These are phyloP conservation scores for Clostera curtula DNA, from an alignment of 2,888 invertebrate genomes.

Conservation along the genomic window DNA sequence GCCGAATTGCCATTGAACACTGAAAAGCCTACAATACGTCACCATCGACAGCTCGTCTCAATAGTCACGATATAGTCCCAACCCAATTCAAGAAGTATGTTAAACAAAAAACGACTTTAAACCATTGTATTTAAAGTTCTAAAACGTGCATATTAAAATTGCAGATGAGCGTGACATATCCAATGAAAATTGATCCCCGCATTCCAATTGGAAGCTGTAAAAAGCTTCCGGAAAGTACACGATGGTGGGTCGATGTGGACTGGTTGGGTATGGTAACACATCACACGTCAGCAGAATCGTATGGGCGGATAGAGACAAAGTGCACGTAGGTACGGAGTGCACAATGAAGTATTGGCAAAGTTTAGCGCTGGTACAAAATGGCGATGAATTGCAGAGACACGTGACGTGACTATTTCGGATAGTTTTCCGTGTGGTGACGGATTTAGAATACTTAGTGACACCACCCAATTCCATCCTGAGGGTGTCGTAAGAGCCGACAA, in stretches of 20 bases:
- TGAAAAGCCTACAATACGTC: constrained; percentile 67
- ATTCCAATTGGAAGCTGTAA: constrained; percentile 9
- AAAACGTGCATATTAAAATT: constrained; percentile 20
- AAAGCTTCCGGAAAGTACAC: constrained; percentile 9
- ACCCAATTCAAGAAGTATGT: background rate
- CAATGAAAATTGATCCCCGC: constrained; percentile 33
- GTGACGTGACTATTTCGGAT: too few relatives aligned
- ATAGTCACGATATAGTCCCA: constrained; percentile 54
- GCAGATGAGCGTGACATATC: constrained; percentile 26
- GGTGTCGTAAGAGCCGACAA: too few relatives aligned
- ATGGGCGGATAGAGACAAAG: constrained; percentile 53
- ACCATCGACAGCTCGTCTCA: constrained; percentile 61
- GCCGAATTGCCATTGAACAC: constrained; percentile 43
- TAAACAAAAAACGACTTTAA: constrained; percentile 27
- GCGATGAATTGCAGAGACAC: too few relatives aligned
- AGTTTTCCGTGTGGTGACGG: too few relatives aligned
- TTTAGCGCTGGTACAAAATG: too few relatives aligned
- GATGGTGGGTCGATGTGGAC: constrained; percentile 24
- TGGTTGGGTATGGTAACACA: constrained; percentile 48
- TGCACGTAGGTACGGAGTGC: constrained; percentile 55
- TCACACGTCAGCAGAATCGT: constrained; percentile 62
- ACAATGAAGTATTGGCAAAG: too few relatives aligned
- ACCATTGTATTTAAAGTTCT: constrained; percentile 6
- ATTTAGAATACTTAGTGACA: too few relatives aligned
- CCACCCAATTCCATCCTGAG: too few relatives aligned